Evolutionary conservation across 2,797 vertebrate genomes (phyloP).

Genomic region (Poecilia gillii): DNA sequence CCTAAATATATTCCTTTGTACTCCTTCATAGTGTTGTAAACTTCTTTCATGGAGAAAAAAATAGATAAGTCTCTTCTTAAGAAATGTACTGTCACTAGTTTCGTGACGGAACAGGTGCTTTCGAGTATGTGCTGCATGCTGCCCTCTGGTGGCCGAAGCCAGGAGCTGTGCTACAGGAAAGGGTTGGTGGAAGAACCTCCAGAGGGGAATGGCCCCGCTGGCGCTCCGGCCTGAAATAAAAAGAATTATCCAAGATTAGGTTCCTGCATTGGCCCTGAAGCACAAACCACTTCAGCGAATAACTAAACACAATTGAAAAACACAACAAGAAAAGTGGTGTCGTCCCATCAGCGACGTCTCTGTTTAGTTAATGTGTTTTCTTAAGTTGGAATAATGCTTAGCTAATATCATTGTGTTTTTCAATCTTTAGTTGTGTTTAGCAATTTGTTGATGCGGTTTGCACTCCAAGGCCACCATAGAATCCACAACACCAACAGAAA

Average conservation of each 20-base stretch:
- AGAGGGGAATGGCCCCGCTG: conserved; percentile 89
- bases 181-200: conserved; percentile 96
- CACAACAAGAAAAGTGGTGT: no score
- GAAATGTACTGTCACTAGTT: conserved; percentile 85
- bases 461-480: neutral
- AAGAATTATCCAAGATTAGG: neutral
- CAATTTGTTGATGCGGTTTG: no score
- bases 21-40: conserved; percentile 80
- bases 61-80: conserved; percentile 35
- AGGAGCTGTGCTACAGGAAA: conserved; percentile 92
- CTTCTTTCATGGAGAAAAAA: conserved; percentile 68
- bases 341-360: no score
- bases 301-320: no score
- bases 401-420: no score
- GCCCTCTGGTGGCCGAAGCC: conserved; percentile 70
- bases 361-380: no score
- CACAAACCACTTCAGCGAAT: no score
- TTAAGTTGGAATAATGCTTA: no score
- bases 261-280: neutral
- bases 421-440: no score
- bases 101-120: conserved; percentile 90
- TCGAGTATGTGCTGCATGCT: conserved; percentile 91
- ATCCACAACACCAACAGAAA: neutral
- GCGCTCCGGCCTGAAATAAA: conserved; percentile 87
- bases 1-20: conserved; percentile 68